These are phyloP conservation scores for Plagiodera versicolora DNA, from an alignment of 2,888 invertebrate species.

Conservation along the genomic window DNA sequence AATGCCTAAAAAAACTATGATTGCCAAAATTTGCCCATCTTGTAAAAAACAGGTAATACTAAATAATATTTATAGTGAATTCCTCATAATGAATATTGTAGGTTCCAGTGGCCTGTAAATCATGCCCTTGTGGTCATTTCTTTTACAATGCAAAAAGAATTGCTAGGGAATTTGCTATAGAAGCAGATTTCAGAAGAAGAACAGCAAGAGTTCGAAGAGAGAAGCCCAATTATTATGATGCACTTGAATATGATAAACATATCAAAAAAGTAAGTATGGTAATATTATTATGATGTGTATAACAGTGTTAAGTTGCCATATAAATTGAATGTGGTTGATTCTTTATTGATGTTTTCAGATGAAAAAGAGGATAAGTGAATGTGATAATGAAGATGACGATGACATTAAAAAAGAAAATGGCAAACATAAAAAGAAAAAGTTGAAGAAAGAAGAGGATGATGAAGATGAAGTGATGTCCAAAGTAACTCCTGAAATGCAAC, in stretches of 20 bases:
- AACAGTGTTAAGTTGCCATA: background rate
- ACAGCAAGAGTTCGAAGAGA: constrained; percentile 75
- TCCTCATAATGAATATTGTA: constrained; percentile 44
- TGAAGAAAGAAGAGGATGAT: constrained; percentile 55
- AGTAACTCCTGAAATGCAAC: constrained; percentile 65
- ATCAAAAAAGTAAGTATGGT: constrained; percentile 61
- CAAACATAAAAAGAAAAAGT: constrained; percentile 48
- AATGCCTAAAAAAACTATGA: constrained; percentile 44
- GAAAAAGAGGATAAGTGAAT: constrained; percentile 55
- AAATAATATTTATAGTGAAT: background rate
- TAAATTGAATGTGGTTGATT: too few species aligned
- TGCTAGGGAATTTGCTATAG: constrained; percentile 55
- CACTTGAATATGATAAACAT: constrained; percentile 77
- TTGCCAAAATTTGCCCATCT: constrained; percentile 47
- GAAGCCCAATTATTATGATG: constrained; percentile 82
- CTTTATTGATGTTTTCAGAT: constrained; percentile 40
- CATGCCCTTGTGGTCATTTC: constrained; percentile 80
- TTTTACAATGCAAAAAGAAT: constrained; percentile 72
- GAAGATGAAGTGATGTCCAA: constrained; percentile 52
- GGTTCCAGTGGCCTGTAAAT: constrained; percentile 84
- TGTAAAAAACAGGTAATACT: constrained; percentile 46
- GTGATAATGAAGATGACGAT: constrained; percentile 58
- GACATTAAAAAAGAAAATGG: constrained; percentile 36
- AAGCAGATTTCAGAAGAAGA: constrained; percentile 61
- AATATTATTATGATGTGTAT: background rate